Evolutionary conservation across 1,140 invertebrate species (phyloP), one percentile per base, ranked within the genome.

Genomic region (Linepithema humile): DNA sequence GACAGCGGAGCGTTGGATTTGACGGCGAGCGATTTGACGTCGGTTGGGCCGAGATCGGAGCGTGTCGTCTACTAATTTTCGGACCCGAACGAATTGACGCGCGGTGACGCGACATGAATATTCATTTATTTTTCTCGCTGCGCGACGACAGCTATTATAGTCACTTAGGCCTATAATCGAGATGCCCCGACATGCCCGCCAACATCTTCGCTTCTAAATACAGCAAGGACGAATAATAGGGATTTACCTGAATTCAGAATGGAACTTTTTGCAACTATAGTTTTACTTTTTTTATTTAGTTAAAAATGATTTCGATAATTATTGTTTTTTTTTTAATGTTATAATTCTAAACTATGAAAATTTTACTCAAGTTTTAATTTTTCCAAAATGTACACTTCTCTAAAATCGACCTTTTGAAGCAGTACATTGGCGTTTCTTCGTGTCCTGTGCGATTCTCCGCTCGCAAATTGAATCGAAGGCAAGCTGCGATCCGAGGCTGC

Each of bases 131-230:
- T 69, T 70, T 57, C 64, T 78, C 69, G 32, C 62, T 20, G n/a
- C 64, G 32, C 64, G 75, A 69, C 45, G 75, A 80, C 75, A 80
- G 75, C 75, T 80, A 80, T 80, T 80, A 80, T 70, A 80, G n/a
- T 64, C 75, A 80, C 64, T 80, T 80, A 80, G 64, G 48, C 50
- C 48, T 78, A 78, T 78, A 78, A 78, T 78, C 64, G 50, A 70
- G 55, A 55, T 35, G 48, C 50, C 55, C 75, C 48, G 75, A 70
- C 50, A 70, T 70, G 75, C 64, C 32, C 23, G 64, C 75, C 75
- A 77, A 65, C 59, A 53, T 80, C 64, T 80, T 69, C 35, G 35
- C 75, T 80, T 70, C 48, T 70, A 70, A 38, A 69, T 69, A 67
- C 64, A 43, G 45, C 23, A 40, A 70, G 38, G 40, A n/a, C 7